phyloP scores from a whole-genome alignment of 2,113 vertebrate species.

The Montifringilla adamsi region DNA sequence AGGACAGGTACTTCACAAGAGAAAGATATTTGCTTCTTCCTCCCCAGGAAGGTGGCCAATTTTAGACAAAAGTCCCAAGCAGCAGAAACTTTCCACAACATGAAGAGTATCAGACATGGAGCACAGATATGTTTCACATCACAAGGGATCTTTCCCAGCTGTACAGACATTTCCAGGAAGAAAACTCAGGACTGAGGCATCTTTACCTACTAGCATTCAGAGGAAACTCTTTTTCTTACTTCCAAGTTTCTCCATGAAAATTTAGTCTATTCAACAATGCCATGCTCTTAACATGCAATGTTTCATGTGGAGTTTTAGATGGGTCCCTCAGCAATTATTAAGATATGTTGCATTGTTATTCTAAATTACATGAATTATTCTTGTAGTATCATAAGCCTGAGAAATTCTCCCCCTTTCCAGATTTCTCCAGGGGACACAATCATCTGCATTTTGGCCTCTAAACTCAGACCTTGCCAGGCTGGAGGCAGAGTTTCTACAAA shows the following conservation, averaged over 20 bases:
- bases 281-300: not conserved
- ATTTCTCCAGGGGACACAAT: not conserved
- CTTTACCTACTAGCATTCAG: not conserved
- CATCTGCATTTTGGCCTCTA: not conserved
- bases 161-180: not conserved
- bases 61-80: not conserved
- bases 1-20: not conserved
- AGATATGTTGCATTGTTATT: not conserved
- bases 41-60: not conserved
- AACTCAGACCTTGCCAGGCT: not conserved
- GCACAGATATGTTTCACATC: not conserved
- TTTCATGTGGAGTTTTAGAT: not conserved
- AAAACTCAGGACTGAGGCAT: not conserved
- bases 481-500: not conserved
- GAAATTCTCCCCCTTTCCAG: not conserved
- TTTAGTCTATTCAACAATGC: not conserved
- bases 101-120: not conserved
- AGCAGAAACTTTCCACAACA: fast-evolving
- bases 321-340: not conserved
- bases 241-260: not conserved
- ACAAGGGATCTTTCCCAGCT: not conserved
- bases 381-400: not conserved
- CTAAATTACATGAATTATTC: not conserved
- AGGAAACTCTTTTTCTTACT: not conserved
- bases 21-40: not conserved